Conservation (phyloP, 2,888 invertebrate genomes). For the Ditylenchus weischeri region DNA sequence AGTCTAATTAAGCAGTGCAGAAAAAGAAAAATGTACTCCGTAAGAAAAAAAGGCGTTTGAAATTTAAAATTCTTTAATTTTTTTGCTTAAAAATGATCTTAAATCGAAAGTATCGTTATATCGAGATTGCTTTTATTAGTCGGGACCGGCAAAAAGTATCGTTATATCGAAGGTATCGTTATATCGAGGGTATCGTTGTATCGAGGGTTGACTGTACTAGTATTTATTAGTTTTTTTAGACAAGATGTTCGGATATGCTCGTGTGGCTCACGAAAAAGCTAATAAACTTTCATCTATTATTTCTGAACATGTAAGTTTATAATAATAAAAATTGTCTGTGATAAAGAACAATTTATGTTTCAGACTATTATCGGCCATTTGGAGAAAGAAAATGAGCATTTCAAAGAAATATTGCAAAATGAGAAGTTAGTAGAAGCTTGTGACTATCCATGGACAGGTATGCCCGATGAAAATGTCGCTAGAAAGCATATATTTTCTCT, state of each 20-base stretch:
- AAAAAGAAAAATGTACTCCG: too few species aligned
- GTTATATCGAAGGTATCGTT: too few species aligned
- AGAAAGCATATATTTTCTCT: conserved; percentile 25
- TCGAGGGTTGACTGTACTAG: too few species aligned
- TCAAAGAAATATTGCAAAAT: conserved; percentile 16
- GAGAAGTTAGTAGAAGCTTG: conserved; percentile 18
- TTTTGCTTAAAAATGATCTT: too few species aligned
- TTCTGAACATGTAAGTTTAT: conserved; percentile 7
- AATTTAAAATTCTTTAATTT: too few species aligned
- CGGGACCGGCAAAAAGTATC: too few species aligned
- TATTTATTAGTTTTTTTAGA: conserved; percentile 1
- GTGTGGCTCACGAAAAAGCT: conserved; percentile 14
- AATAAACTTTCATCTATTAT: conserved; percentile 1
- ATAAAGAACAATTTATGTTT: conserved; percentile 9
- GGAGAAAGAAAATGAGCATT: conserved; percentile 30
- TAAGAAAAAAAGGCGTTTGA: too few species aligned
- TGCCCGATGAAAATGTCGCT: conserved; percentile 16
- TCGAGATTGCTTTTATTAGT: too few species aligned
- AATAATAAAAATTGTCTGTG: neutral
- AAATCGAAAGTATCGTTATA: too few species aligned
- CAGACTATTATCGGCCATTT: conserved; percentile 30
- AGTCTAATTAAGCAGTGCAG: too few species aligned
- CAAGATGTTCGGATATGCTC: conserved; percentile 7
- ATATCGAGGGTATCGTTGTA: too few species aligned
- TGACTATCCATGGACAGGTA: conserved; percentile 11